Conservation (phyloP, 2,113 vertebrate genomes). For the Rhipidura dahli region DNA sequence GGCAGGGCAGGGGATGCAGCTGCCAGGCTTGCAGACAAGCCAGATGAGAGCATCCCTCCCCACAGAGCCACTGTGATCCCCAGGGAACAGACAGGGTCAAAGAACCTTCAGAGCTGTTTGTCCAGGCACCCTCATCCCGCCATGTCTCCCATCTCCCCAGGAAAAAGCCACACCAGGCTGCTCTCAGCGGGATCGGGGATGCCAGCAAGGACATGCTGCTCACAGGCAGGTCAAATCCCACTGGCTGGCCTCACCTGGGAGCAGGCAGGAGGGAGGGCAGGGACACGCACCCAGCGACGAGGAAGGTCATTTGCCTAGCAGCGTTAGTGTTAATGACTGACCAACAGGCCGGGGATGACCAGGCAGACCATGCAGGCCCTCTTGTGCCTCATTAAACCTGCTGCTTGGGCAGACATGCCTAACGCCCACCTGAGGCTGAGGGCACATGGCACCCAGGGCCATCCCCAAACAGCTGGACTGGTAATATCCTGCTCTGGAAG, state of each 20-base stretch:
- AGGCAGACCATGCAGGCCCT: background rate
- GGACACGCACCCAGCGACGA: rapidly evolving
- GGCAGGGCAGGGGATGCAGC: background rate
- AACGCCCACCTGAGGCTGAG: background rate
- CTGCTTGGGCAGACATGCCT: background rate
- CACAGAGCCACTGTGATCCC: background rate
- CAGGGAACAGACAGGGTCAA: background rate
- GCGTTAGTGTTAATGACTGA: background rate
- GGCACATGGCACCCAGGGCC: background rate
- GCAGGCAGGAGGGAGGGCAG: background rate
- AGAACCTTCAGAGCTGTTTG: background rate
- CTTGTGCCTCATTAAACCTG: background rate
- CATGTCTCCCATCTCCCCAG: background rate
- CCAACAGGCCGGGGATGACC: rapidly evolving
- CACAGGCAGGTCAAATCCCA: background rate
- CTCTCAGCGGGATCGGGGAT: rapidly evolving
- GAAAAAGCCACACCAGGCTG: background rate
- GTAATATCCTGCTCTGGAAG: background rate
- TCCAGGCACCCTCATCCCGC: background rate
- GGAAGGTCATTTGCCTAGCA: background rate
- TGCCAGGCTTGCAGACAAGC: background rate
- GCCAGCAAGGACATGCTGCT: background rate
- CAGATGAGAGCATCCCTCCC: background rate
- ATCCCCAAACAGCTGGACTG: background rate
- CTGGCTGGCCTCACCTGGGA: background rate